phyloP scores from a whole-genome alignment of 2,888 invertebrate genomes.

The Acronicta psi region DNA sequence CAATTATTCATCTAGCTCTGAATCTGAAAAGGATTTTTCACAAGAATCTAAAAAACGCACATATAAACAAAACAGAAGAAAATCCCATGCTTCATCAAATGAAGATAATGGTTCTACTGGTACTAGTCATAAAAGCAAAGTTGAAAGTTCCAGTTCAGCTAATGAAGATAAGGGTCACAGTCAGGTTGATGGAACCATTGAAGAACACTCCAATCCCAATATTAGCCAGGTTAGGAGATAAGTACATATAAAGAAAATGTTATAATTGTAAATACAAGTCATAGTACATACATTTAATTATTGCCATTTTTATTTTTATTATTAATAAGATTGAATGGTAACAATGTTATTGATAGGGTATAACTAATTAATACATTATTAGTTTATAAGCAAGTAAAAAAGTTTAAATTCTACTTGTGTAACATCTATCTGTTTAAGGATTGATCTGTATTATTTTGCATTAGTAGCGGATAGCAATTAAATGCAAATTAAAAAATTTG shows the following conservation, averaged over 20 bases:
- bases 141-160: slow-evolving; percentile 22
- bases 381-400: slow-evolving; percentile 23
- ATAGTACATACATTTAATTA: slow-evolving; percentile 18
- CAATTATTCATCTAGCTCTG: slow-evolving; percentile 78
- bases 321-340: slow-evolving; percentile 7
- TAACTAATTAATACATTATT: slow-evolving; percentile 23
- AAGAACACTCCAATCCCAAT: slow-evolving; percentile 69
- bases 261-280: slow-evolving; percentile 22
- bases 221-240: slow-evolving; percentile 79
- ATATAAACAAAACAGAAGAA: slow-evolving; percentile 25
- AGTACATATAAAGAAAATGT: slow-evolving; percentile 34
- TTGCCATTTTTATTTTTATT: slow-evolving; percentile 24
- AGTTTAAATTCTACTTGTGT: slow-evolving; percentile 36
- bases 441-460: slow-evolving; percentile 32
- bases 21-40: slow-evolving; percentile 66
- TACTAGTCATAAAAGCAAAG: slow-evolving; percentile 16
- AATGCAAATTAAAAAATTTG: slow-evolving; percentile 47
- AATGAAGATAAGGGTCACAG: slow-evolving; percentile 30
- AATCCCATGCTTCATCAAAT: slow-evolving; percentile 57
- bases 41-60: slow-evolving; percentile 45
- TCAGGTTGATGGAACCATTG: slow-evolving; percentile 54
- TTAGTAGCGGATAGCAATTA: slow-evolving; percentile 41
- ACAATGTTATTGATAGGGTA: slow-evolving; percentile 16
- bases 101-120: slow-evolving; percentile 46
- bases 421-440: slow-evolving; percentile 25